Percentiles rank a stretch among this genome's conserved stretches.
phyloP scores from a whole-genome alignment of 2,888 invertebrate genomes.

The Andrena fulva region DNA sequence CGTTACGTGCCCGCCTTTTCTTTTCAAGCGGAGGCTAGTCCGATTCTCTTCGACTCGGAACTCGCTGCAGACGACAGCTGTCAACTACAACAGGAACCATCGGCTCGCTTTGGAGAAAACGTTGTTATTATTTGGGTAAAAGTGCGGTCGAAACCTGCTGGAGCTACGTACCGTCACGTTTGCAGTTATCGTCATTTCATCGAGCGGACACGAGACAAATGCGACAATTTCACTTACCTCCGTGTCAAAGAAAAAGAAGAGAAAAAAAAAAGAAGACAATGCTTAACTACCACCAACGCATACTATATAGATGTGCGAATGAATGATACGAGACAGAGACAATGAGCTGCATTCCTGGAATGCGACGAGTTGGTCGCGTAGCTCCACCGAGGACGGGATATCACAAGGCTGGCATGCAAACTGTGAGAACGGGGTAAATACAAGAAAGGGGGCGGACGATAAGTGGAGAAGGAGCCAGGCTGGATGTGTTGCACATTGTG shows the following conservation, averaged over 20 bases:
- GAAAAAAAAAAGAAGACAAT: neutral
- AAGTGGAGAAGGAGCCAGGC: slow-evolving; percentile 14
- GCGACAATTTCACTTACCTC: slow-evolving; percentile 48
- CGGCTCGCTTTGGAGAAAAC: slow-evolving; percentile 75
- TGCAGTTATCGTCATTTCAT: slow-evolving; percentile 9
- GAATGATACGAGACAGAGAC: no score
- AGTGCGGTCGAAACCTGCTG: slow-evolving; percentile 62
- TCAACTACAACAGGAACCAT: slow-evolving; percentile 78
- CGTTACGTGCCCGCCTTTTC: slow-evolving; percentile 36
- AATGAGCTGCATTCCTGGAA: neutral
- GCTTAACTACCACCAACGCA: neutral
- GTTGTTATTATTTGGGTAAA: slow-evolving; percentile 67
- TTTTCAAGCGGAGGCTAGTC: slow-evolving; percentile 70
- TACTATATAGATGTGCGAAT: neutral
- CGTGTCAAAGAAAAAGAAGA: neutral
- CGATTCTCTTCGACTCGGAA: slow-evolving; percentile 74
- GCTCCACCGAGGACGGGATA: slow-evolving; percentile 60
- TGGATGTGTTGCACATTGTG: slow-evolving; percentile 26
- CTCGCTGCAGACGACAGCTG: slow-evolving; percentile 89
- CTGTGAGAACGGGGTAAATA: slow-evolving; percentile 41
- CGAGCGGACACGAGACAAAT: neutral
- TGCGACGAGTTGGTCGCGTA: slow-evolving; percentile 42
- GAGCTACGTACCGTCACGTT: slow-evolving; percentile 61
- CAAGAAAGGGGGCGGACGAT: neutral
- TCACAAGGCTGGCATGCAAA: slow-evolving; percentile 67